Base-by-base conservation (phyloP, 2,113 vertebrate genomes). In the Sturnira hondurensis region DNA sequence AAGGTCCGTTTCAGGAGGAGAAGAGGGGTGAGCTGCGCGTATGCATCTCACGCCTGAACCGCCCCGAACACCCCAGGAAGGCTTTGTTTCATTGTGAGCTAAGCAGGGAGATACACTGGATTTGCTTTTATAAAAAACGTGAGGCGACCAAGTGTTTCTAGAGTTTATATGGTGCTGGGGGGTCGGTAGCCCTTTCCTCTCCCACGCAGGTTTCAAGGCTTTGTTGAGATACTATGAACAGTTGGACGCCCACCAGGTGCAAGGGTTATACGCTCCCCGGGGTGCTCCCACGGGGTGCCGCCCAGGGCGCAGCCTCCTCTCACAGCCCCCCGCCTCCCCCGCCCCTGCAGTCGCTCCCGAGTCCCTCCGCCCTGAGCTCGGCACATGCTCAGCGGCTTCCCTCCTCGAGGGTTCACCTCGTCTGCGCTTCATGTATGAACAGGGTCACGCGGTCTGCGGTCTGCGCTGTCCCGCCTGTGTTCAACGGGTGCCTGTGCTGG, bases 401-500 rank as follows among this genome's bases (percentile, higher is more conserved):
- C 19, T 15, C 11, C 22, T 13, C 47, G 0, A 1, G 41, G 4
- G 24, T 19, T 43, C 38, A 31, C 17, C 38, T 45, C 20, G 0
- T 70, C 33, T 28, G 1, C 17, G 26, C 50, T 14, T 77, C 26
- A 33, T 3, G 7, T 9, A 1, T 2, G 19, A 13, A 10, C 4
- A 15, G 41, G 20, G 3, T 9, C 24, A 3, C 3, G 2, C 14
- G 5, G 3, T 3, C 0, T 36, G 45, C 5, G 5, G 3, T 3
- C 0, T 36, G 45, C 5, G 1, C 13, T 13, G n/a, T 1, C 67
- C 11, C 36, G 36, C 19, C 22, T 56, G 22, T 31, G 56, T 63
- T 15, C 33, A 12, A 26, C 31, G 22, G 8, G 7, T 38, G 7
- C 3, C 3, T 10, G 0, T 0, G 2, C 24, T 2, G 4, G 1